Evolutionary conservation across 2,888 invertebrate genomes (phyloP), one percentile per base, ranked within the genome.

Genomic region (Hypercompe scribonia): DNA sequence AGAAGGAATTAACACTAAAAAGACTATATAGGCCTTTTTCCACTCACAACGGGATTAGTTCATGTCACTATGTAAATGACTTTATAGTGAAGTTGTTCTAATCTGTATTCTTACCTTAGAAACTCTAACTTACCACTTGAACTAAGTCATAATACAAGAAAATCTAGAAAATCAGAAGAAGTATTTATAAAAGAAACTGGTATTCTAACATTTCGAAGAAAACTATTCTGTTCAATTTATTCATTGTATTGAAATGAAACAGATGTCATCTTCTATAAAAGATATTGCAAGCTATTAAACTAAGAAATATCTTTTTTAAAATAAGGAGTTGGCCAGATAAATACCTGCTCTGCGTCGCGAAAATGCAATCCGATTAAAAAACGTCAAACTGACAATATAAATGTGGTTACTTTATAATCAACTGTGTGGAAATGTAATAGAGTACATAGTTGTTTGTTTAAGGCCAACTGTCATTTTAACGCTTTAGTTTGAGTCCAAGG

Each of bases 321-420:
- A 83, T 82, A 78, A 84, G 36, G 54, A 78, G 76, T 75, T 68
- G 67, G 75, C 79, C 82, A 72, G 71, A 81, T 87, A 90, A 88
- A 89, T 88, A 89, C 86, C 83, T 83, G 83, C 67, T 76, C 77
- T 61, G 69, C 80, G 74, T 84, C 84, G 82, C 78, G 70, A 73
- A 83, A 82, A 80, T 84, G 76, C 78, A 86, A 90, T 89, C 88
- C 86, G 88, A 89, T 90, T 90, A 89, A 88, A 88, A 88, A 87
- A 76, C 78, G 68, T 74, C 81, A 78, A 74, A 78, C 76, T 78
- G 73, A 65, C 74, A 77, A 46, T 64, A 64, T 31, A 4, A 46
- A 21, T 21, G 21, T 4, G 21, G n/a, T 61, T 28, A n/a, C 33
- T 71, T 61, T 18, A 84, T 80, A 72, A 31, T 36, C 39, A 63